Evolutionary conservation across 2,113 vertebrate species (phyloP), one percentile per base, ranked within the genome.

Genomic region (Poeciliopsis occidentalis): DNA sequence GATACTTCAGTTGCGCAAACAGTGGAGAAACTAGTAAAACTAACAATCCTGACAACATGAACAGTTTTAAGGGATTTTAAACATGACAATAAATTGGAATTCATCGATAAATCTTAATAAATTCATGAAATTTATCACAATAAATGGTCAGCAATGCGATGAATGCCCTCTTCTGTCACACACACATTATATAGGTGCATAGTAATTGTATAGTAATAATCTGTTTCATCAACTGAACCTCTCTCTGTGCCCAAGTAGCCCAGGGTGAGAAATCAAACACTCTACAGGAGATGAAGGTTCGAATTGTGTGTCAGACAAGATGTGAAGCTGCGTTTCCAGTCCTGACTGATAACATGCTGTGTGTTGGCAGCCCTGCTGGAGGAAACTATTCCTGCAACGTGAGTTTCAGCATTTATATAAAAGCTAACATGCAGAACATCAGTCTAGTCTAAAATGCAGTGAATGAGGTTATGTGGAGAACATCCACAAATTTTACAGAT

Each of bases 221-320:
- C 8, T 73, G 22, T 69, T 64, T 6, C 71, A 12, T 41, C 37
- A 1, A 17, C 8, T 60, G 88, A 84, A n/a, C 19, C 72, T 72
- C 24, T 12, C 39, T 41, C 39, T 41, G 13, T 41, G 39, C 13
- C 39, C 13, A 41, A 15, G 39, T 15, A 0, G 0, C 1, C 69
- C 72, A 64, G 0, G 69, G 82, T 29, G 39, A 15, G 39, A 15
- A 13, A 4, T 41, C 39, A 41, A 4, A 15, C 11, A 63, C 32
- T 19, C 84, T 86, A 22, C 86, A 88, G 64, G 0, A 90, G 80
- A 41, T 81, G 17, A 60, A 67, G 69, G 27, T 86, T 62, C 0
- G 75, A 68, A 69, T 90, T 37, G 0, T 86, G 17, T 0, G 66
- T 68, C 7, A 72, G 15, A 5, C 0, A 0, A 19, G 0, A 1